phyloP scores from a whole-genome alignment of 2,888 invertebrate genomes.

The Monoplex corrugatus region DNA sequence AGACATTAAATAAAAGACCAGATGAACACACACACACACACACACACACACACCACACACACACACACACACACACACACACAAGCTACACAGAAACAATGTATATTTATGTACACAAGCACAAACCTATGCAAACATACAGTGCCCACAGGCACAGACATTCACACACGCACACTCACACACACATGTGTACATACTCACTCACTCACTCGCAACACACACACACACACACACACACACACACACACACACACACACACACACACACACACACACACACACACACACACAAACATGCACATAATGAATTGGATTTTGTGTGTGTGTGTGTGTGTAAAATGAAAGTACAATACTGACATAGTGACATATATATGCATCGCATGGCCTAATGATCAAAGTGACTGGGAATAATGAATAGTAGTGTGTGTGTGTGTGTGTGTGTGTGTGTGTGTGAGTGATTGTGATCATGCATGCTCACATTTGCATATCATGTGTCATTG shows the following conservation, averaged over 20 bases:
- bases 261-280: slow-evolving; percentile 26
- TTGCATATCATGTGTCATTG: slow-evolving; percentile 28
- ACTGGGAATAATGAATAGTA: no score
- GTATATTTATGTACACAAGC: no score
- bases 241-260: slow-evolving; percentile 26
- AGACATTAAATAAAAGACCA: background rate
- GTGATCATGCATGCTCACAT: background rate
- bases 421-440: slow-evolving; percentile 34
- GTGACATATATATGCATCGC: no score
- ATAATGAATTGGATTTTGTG: background rate
- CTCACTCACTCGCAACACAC: background rate
- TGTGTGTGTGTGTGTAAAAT: slow-evolving; percentile 19
- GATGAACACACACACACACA: no score
- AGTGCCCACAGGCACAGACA: background rate
- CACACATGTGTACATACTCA: background rate
- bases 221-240: background rate
- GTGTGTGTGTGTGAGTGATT: background rate
- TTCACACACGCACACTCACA: background rate
- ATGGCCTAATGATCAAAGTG: no score
- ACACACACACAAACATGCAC: slow-evolving; percentile 22
- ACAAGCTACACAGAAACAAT: no score
- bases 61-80: slow-evolving; percentile 28
- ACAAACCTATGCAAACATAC: background rate
- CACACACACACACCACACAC: background rate
- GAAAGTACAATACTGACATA: no score